phyloP scores from a whole-genome alignment of 1,140 invertebrate genomes.

The Sycophaga agraensis region DNA sequence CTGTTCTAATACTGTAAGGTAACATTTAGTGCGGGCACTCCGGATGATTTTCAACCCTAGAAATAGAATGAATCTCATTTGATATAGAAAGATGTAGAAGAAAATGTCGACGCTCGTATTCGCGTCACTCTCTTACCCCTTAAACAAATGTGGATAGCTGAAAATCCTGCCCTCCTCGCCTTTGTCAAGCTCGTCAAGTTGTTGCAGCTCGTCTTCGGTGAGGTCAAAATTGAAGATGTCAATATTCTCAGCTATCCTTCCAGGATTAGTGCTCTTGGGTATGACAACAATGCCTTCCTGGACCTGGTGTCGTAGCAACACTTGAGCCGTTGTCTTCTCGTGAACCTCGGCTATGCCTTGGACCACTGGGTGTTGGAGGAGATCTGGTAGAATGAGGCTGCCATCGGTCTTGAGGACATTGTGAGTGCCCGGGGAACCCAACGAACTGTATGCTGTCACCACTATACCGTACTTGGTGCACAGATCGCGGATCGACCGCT shows the following conservation, averaged over 20 bases:
- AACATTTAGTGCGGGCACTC: no score
- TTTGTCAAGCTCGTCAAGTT: conserved; percentile 57
- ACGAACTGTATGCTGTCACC: conserved; percentile 80
- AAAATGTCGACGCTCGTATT: no score
- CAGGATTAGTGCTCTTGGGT: conserved; percentile 78
- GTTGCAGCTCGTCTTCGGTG: conserved; percentile 56
- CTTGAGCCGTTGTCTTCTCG: conserved; percentile 72
- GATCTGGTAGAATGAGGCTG: conserved; percentile 60
- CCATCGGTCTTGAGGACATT: conserved; percentile 33
- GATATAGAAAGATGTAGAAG: no score
- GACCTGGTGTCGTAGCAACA: conserved; percentile 74
- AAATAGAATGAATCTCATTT: conserved; percentile 48
- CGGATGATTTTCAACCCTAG: conserved; percentile 64
- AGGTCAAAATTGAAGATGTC: conserved; percentile 64
- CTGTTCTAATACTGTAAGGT: no score
- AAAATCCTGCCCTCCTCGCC: conserved; percentile 62
- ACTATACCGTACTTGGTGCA: conserved; percentile 72
- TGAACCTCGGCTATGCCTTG: conserved; percentile 68
- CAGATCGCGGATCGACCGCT: conserved; percentile 71
- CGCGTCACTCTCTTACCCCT: conserved; percentile 55
- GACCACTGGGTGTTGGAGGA: conserved; percentile 70
- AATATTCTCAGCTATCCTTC: conserved; percentile 69
- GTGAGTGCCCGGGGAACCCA: conserved; percentile 69
- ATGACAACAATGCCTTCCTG: conserved; percentile 75
- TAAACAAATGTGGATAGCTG: conserved; percentile 60